Evolutionary conservation across 1,140 invertebrate genomes (phyloP).

Genomic region (Trichonephila clavata): DNA sequence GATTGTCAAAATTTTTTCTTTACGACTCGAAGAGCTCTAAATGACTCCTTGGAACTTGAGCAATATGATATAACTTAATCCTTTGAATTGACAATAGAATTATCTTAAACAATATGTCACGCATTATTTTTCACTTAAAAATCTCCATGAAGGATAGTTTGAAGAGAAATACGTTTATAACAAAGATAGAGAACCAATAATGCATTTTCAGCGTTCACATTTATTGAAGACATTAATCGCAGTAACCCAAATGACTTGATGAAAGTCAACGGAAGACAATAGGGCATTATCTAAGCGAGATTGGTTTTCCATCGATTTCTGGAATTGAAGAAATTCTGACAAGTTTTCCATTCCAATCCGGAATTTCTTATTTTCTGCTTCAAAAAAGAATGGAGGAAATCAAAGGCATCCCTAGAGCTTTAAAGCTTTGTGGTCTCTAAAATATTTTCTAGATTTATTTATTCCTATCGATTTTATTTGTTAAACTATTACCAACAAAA

Average conservation of each 20-base stretch:
- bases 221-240: conserved; percentile 9
- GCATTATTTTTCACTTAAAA: too few species aligned
- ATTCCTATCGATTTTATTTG: background rate
- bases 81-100: too few species aligned
- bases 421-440: background rate
- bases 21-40: too few species aligned
- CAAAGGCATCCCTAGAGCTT: background rate
- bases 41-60: too few species aligned
- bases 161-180: background rate
- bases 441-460: background rate
- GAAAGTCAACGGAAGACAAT: background rate
- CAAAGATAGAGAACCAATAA: background rate
- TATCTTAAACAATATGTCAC: too few species aligned
- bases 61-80: too few species aligned
- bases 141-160: too few species aligned
- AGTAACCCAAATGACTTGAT: background rate
- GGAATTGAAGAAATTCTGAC: conserved; percentile 6
- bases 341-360: background rate
- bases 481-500: background rate
- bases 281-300: background rate
- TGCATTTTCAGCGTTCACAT: background rate
- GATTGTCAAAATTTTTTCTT: too few species aligned
- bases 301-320: background rate
- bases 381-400: background rate
- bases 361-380: background rate